phyloP scores from a whole-genome alignment of 2,888 invertebrate genomes.

The Drosophila pseudotakahashii region DNA sequence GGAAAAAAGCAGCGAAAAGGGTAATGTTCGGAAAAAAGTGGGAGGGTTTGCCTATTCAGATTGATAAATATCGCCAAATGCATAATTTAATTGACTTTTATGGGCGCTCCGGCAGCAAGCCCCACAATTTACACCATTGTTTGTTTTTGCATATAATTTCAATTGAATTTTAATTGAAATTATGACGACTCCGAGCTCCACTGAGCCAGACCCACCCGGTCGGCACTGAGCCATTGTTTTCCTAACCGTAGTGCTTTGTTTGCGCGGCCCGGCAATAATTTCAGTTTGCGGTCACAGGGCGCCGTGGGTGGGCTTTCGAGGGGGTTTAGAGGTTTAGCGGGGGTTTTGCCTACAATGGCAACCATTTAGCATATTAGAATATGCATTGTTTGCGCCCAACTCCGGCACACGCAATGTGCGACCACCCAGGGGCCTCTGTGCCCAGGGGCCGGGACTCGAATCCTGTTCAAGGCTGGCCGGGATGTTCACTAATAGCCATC shows the following conservation, averaged over 20 bases:
- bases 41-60: neutral
- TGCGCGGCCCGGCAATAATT: conserved; percentile 36
- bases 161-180: conserved; percentile 78
- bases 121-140: conserved; percentile 62
- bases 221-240: conserved; percentile 49
- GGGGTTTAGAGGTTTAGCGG: conserved; percentile 6
- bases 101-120: conserved; percentile 35
- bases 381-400: conserved; percentile 56
- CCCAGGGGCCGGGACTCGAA: conserved; percentile 3
- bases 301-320: neutral
- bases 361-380: conserved; percentile 61
- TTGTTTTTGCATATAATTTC: conserved; percentile 70
- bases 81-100: conserved; percentile 47
- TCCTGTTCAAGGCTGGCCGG: neutral
- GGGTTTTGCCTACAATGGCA: conserved; percentile 33
- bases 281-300: conserved; percentile 23
- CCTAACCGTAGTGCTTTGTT: conserved; percentile 47
- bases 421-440: conserved; percentile 12
- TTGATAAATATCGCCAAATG: conserved; percentile 44
- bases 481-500: conserved; percentile 15
- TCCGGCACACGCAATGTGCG: conserved; percentile 14
- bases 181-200: conserved; percentile 58
- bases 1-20: neutral
- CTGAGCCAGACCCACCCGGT: conserved; percentile 35
- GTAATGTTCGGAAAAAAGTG: neutral